Base-by-base conservation (phyloP, 2,797 vertebrate genomes). In the Perdix hodgsoniae region DNA sequence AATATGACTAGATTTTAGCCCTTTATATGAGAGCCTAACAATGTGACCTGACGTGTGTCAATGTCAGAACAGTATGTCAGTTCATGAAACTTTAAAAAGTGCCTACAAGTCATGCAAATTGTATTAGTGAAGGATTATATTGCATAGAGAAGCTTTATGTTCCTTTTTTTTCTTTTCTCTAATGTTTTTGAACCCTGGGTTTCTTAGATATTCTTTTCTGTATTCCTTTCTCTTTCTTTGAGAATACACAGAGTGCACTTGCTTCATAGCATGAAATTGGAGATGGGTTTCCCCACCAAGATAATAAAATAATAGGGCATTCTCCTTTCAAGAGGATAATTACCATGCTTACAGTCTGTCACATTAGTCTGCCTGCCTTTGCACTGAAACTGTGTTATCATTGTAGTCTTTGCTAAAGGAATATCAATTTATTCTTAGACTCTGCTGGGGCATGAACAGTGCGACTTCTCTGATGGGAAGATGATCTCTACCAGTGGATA, bases 341-440 rank as follows among this genome's bases (percentile, higher is more conserved):
- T 73, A 39, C 78, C 23, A 5, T 5, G 33, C 22, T 14, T 23
- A 16, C 0, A 1, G 15, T 11, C 3, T 4, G 18, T 37, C 44
- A 64, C 22, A 37, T 71, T 23, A 64, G 9, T 11, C 39, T 63
- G 4, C 11, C 27, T 79, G 27, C 12, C 6, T 35, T 81, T 3
- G 1, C 40, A 3, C 0, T 59, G 29, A 52, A 23, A 22, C 8
- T 15, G 4, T 6, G 7, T 0, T 90, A 1, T 77, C 31, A 16
- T 52, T 15, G 10, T 21, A 49, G 4, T 45, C 15, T 71, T 21
- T 39, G 14, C 16, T 66, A 16, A 18, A 29, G 27, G 52, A 66
- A 4, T 16, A 35, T 11, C 33, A 23, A 15, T 27, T 69, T 40
- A 6, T 14, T 31, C 11, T 57, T 19, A 45, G 40, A 7, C 11